Base-by-base conservation (phyloP, 53 echinoderm and acorn worm species). In the Holothuria scabra region DNA sequence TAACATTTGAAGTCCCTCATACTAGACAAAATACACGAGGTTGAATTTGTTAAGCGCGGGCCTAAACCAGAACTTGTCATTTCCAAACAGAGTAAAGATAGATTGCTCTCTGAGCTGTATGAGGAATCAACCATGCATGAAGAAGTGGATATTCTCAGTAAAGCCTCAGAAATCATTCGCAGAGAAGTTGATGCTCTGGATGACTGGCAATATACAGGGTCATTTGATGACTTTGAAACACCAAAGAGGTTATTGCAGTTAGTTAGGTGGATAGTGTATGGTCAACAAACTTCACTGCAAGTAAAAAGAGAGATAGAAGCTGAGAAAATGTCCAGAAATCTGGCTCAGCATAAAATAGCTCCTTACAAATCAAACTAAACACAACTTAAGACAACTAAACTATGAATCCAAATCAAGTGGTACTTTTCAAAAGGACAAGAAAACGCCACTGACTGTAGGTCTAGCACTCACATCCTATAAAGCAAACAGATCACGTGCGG, bases 311-410 rank as follows among this genome's bases (percentile, higher is more conserved):
- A 76, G 26, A 41, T 25, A 37, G 76, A 76, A 76, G 76, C 41
- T 20, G 76, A 76, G 46, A 76, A 33, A 76, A 76, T 76, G 76
- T 76, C 35, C 44, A 76, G 76, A 76, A 76, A 76, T 76, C n/a
- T 76, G 46, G 76, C 76, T 46, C 76, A 76, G 25, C 76, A 76
- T 48, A 76, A 4, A 2, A 33, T 76, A 76, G 35, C 35, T 35
- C 44, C 76, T 41, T 76, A 76, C 52, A 76, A 46, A 25, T 33
- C 76, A 76, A 76, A 76, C n/a, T n/a, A n/a, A n/a, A n/a, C n/a
- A n/a, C n/a, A n/a, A n/a, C n/a, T n/a, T n/a, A 46, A 38, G 76
- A 46, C 76, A 76, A 48, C 46, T 76, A 19, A 76, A 13, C 21
- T 76, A 76, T 35, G 35, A 76, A 35, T 20, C 76, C 46, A 33